A percentile compares a stretch with the other conserved stretches of the same genome.
Conservation (phyloP, 2,797 vertebrate species). For the Syngnathus acus region DNA sequence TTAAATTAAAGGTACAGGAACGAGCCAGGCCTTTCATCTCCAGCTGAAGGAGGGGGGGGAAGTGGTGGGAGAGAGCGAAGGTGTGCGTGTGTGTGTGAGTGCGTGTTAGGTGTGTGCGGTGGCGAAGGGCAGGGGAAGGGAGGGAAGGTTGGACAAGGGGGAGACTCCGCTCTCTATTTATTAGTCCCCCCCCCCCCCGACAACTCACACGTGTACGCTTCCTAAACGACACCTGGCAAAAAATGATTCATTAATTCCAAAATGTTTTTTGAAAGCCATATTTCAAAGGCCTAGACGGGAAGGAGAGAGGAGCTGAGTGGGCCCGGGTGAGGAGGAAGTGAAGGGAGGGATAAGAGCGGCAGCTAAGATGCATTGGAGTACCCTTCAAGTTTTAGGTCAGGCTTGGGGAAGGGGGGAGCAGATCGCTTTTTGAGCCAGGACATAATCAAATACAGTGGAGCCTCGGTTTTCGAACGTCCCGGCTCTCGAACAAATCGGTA, state of each 20-base stretch:
- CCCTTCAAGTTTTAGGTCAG: conserved; percentile 67
- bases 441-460: neutral
- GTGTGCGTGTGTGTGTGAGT: conserved; percentile 35
- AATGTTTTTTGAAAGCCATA: conserved; percentile 72
- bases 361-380: conserved; percentile 63
- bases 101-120: conserved; percentile 22
- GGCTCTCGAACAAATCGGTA: too few species aligned
- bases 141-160: conserved; percentile 24
- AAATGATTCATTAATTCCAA: conserved; percentile 85
- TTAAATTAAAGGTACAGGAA: conserved; percentile 76
- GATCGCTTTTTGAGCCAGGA: neutral
- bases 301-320: conserved; percentile 62
- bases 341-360: conserved; percentile 33
- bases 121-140: conserved; percentile 27
- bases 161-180: conserved; percentile 61
- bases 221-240: conserved; percentile 73
- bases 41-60: conserved; percentile 42
- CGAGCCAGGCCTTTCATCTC: conserved; percentile 77
- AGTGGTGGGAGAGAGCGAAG: conserved; percentile 29
- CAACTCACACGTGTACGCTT: conserved; percentile 4
- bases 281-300: conserved; percentile 77
- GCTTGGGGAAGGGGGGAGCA: conserved; percentile 19
- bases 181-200: conserved; percentile 37
- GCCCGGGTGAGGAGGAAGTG: conserved; percentile 28
- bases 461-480: too few species aligned